Conservation (phyloP, 2,797 vertebrate species). For the Lagocephalus sceleratus region DNA sequence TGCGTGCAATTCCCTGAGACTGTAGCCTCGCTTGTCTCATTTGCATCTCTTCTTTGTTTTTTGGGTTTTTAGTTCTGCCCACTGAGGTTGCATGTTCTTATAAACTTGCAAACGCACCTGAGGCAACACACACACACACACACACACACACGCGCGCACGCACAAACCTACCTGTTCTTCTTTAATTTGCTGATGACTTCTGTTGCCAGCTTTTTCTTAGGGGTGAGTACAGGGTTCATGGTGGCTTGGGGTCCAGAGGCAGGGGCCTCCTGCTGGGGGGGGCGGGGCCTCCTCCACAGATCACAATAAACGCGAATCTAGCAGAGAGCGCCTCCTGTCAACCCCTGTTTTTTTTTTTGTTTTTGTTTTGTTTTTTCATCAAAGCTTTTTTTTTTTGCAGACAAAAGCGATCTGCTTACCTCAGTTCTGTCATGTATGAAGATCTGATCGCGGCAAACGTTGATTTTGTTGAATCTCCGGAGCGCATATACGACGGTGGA, state of each 20-base stretch:
- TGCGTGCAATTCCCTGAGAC: no score
- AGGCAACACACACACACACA: neutral
- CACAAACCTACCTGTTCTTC: conserved; percentile 60
- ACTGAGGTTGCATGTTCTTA: no score
- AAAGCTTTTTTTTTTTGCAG: no score
- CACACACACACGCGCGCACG: neutral
- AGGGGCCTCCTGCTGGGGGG: conserved; percentile 7
- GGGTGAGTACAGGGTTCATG: conserved; percentile 39
- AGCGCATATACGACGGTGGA: conserved; percentile 70
- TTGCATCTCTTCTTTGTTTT: no score
- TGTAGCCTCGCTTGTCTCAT: no score
- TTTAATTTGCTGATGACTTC: conserved; percentile 59
- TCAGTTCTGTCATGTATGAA: conserved; percentile 60
- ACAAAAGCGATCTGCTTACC: conserved; percentile 36
- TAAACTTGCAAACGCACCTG: no score
- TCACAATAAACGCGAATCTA: conserved; percentile 69
- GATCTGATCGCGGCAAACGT: conserved; percentile 48
- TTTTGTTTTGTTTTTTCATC: no score
- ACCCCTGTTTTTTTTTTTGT: no score
- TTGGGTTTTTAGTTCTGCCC: no score
- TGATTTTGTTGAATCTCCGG: conserved; percentile 53
- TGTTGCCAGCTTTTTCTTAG: conserved; percentile 59
- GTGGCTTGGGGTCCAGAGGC: neutral
- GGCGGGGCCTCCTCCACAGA: conserved; percentile 61
- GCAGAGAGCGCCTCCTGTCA: neutral